Percentiles rank a stretch among this genome's conserved stretches.
Conservation (phyloP, 1,140 invertebrate genomes). For the Drosophila mauritiana region DNA sequence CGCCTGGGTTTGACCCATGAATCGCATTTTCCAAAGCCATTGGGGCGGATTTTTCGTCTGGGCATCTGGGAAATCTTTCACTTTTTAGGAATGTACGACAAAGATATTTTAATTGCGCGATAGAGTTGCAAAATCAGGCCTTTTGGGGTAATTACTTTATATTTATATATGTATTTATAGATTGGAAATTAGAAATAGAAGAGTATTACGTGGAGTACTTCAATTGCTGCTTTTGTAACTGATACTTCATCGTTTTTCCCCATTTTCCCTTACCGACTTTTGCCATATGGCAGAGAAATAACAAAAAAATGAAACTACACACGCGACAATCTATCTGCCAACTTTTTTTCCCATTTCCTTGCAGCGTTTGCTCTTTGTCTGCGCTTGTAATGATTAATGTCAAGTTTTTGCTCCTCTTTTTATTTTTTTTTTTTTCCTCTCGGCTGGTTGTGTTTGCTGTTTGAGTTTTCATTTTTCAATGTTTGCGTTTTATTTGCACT, state of each 20-base stretch:
- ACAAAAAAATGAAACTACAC: conserved; percentile 35
- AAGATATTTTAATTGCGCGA: conserved; percentile 28
- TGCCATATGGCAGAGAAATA: conserved; percentile 17
- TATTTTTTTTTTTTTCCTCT: conserved; percentile 34
- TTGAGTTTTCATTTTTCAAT: conserved; percentile 47
- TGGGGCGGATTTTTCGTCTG: conserved; percentile 5
- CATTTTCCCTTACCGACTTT: too few relatives aligned
- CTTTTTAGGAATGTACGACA: conserved; percentile 4
- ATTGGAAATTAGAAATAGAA: background rate
- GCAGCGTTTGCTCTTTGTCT: conserved; percentile 51
- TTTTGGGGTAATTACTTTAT: background rate
- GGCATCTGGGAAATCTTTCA: conserved; percentile 33
- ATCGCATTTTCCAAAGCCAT: background rate
- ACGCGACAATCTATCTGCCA: conserved; percentile 43
- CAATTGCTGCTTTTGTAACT: background rate
- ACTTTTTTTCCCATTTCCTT: background rate
- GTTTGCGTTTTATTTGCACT: conserved; percentile 43
- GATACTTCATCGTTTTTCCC: background rate
- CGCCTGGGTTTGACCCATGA: conserved; percentile 35
- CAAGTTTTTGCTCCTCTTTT: conserved; percentile 54
- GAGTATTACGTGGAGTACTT: background rate
- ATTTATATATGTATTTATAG: conserved; percentile 8
- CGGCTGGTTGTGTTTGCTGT: conserved; percentile 45
- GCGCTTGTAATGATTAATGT: conserved; percentile 78
- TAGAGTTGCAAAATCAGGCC: conserved; percentile 17